Evolutionary conservation across 1,140 invertebrate species (phyloP).

Genomic region (Drosophila pallidifrons): DNA sequence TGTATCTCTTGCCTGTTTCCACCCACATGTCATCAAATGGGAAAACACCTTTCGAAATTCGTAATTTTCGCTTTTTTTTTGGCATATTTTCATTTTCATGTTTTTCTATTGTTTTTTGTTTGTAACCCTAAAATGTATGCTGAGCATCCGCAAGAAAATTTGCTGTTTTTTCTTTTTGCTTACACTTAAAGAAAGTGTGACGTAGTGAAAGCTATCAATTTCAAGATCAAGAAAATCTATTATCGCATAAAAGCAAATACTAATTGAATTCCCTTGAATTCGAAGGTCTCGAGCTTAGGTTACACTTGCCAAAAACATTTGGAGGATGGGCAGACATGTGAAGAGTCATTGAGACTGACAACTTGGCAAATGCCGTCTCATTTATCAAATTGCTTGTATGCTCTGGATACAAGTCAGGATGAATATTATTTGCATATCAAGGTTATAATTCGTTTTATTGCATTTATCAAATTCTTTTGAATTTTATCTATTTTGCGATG

Average conservation of each 20-base stretch:
- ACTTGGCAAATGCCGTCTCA: background rate
- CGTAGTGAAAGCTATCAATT: slow-evolving; percentile 21
- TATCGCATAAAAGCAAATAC: background rate
- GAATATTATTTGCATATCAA: no score
- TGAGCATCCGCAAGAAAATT: slow-evolving; percentile 24
- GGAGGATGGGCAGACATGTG: background rate
- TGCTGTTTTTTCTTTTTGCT: background rate
- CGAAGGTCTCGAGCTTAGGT: slow-evolving; percentile 5
- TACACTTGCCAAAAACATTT: background rate
- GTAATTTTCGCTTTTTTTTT: slow-evolving; percentile 36
- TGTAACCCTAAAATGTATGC: slow-evolving; percentile 14
- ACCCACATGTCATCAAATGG: slow-evolving; percentile 43
- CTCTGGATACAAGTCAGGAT: no score
- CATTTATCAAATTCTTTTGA: no score
- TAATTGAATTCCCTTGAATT: slow-evolving; percentile 6
- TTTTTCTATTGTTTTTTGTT: background rate
- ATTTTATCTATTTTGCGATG: no score
- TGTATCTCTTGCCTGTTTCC: slow-evolving; percentile 5
- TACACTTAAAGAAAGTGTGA: slow-evolving; percentile 25
- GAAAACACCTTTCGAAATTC: slow-evolving; percentile 47
- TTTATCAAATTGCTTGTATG: background rate
- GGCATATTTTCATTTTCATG: background rate
- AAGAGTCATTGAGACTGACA: background rate
- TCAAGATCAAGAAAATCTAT: slow-evolving; percentile 46
- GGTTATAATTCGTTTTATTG: no score